Evolutionary conservation across 2,797 vertebrate genomes (phyloP).

Genomic region (Anniella stebbinsi): DNA sequence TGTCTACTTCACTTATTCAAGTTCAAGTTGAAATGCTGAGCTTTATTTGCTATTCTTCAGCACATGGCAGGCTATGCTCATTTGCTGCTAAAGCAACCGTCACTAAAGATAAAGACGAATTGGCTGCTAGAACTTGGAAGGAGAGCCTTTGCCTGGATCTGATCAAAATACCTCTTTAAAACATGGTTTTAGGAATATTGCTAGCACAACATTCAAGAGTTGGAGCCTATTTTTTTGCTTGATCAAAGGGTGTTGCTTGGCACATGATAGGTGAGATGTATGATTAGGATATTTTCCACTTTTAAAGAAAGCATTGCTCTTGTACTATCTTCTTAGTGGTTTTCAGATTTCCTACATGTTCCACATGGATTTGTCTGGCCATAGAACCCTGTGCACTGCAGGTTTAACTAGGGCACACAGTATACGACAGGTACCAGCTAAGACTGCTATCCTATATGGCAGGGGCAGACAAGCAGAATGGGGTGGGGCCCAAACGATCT

Average conservation of each 20-base stretch:
- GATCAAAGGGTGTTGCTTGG: conserved; percentile 50
- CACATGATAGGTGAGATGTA: conserved; percentile 39
- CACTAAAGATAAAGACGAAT: conserved; percentile 56
- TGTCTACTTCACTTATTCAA: conserved; percentile 44
- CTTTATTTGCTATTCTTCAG: conserved; percentile 46
- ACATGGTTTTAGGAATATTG: conserved; percentile 38
- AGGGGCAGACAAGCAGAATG: too few species aligned
- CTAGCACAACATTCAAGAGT: conserved; percentile 24
- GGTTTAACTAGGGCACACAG: neutral
- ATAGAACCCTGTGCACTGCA: neutral
- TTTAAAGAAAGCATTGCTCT: neutral
- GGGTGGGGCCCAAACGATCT: too few species aligned
- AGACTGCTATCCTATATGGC: neutral
- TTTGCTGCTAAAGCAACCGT: conserved; percentile 45
- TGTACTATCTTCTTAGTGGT: neutral
- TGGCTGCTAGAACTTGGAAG: conserved; percentile 52
- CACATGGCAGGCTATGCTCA: conserved; percentile 54
- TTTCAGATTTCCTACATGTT: neutral
- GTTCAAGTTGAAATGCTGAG: conserved; percentile 58
- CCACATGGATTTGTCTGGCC: neutral
- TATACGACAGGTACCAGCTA: neutral
- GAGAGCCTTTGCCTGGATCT: conserved; percentile 48
- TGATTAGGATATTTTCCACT: conserved; percentile 22
- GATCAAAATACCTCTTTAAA: conserved; percentile 48
- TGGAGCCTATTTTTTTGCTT: conserved; percentile 45